phyloP scores from a whole-genome alignment of 1,140 invertebrate genomes.

The Tetramorium alpestre region DNA sequence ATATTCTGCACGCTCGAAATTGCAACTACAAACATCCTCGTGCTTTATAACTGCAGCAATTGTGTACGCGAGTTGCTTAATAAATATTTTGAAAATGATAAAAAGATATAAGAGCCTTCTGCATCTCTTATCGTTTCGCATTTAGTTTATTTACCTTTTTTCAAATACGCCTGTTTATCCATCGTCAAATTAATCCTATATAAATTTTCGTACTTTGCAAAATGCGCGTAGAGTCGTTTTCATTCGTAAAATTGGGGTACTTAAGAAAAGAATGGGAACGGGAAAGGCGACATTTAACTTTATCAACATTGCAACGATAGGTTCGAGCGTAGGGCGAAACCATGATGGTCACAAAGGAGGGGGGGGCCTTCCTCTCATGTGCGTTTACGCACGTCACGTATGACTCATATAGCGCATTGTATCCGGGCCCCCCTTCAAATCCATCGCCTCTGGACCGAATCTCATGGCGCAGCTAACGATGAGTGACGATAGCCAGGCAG shows the following conservation, averaged over 20 bases:
- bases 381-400: constrained; percentile 50
- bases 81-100: neutral
- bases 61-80: neutral
- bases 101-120: neutral
- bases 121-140: neutral
- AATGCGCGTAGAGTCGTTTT: neutral
- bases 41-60: neutral
- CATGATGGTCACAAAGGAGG: constrained; percentile 35
- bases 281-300: constrained; percentile 10
- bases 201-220: neutral
- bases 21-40: neutral
- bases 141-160: neutral
- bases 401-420: constrained; percentile 51
- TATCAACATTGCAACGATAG: constrained; percentile 24
- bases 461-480: constrained; percentile 49
- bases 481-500: constrained; percentile 53
- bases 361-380: constrained; percentile 1
- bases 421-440: constrained; percentile 24
- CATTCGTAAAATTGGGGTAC: neutral
- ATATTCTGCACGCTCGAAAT: constrained; percentile 3
- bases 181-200: neutral
- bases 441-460: constrained; percentile 53
- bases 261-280: neutral
- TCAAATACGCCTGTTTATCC: no score
- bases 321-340: constrained; percentile 24